phyloP scores from a whole-genome alignment of 2,888 invertebrate genomes.

The Hemaris fuciformis region DNA sequence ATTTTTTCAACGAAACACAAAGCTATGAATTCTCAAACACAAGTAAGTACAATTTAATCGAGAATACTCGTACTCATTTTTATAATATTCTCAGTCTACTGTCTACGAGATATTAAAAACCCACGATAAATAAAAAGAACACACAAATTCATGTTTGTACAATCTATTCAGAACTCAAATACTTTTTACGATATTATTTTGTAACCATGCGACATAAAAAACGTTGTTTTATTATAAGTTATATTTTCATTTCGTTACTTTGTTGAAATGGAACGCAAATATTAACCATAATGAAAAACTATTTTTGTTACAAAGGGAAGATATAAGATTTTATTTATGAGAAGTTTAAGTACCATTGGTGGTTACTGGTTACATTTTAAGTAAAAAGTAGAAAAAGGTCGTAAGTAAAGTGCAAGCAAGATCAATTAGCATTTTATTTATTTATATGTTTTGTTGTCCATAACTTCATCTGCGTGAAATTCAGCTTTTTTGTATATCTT shows the following conservation, averaged over 20 bases:
- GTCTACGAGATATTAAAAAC: background rate
- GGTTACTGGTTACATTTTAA: background rate
- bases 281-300: background rate
- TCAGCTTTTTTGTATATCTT: too few relatives aligned
- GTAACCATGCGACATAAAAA: background rate
- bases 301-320: background rate
- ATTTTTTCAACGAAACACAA: too few relatives aligned
- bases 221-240: background rate
- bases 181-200: background rate
- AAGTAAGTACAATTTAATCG: background rate
- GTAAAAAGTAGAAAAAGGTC: too few relatives aligned
- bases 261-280: background rate
- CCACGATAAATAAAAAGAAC: background rate
- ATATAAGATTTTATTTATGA: background rate
- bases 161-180: background rate
- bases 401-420: too few relatives aligned
- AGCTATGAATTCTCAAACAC: background rate
- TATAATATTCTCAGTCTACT: background rate
- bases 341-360: background rate
- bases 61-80: background rate
- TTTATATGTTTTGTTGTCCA: too few relatives aligned
- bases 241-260: background rate
- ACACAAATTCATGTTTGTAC: background rate
- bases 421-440: too few relatives aligned
- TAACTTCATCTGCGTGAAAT: too few relatives aligned